phyloP scores from a whole-genome alignment of 2,797 vertebrate species.

The Lagodon rhomboides region DNA sequence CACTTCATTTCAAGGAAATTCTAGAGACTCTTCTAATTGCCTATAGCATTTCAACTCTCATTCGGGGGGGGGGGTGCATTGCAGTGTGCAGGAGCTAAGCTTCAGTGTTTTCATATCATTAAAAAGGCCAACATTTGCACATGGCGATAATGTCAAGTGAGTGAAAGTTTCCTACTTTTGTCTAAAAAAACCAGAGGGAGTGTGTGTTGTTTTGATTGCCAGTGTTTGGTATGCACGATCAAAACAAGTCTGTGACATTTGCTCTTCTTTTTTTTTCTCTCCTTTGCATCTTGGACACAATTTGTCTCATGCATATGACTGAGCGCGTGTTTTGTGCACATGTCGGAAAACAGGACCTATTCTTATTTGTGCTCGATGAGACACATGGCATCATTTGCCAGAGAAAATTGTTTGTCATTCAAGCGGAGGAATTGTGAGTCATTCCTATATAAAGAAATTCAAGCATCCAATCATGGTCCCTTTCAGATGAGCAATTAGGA shows the following conservation, averaged over 20 bases:
- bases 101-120: slow-evolving; percentile 62
- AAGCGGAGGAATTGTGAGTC: slow-evolving; percentile 71
- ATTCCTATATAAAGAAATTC: slow-evolving; percentile 75
- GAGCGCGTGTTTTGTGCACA: slow-evolving; percentile 52
- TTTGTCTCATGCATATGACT: slow-evolving; percentile 27
- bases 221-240: slow-evolving; percentile 25
- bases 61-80: slow-evolving; percentile 59
- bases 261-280: neutral
- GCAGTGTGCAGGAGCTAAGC: slow-evolving; percentile 62
- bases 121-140: slow-evolving; percentile 67
- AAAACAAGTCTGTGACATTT: slow-evolving; percentile 38
- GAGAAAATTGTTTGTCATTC: slow-evolving; percentile 73
- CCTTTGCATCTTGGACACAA: slow-evolving; percentile 30
- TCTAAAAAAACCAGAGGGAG: slow-evolving; percentile 12
- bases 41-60: slow-evolving; percentile 74
- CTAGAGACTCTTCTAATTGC: slow-evolving; percentile 80
- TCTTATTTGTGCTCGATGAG: slow-evolving; percentile 50
- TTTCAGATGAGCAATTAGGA: slow-evolving; percentile 80
- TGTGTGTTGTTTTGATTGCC: slow-evolving; percentile 22
- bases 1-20: slow-evolving; percentile 83
- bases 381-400: slow-evolving; percentile 67
- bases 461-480: slow-evolving; percentile 76
- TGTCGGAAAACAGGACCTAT: slow-evolving; percentile 64
- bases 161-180: slow-evolving; percentile 49
- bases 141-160: slow-evolving; percentile 63